Percentiles rank a stretch among this genome's conserved stretches.
Conservation (phyloP, 2,113 vertebrate genomes). For the Neofelis nebulosa region DNA sequence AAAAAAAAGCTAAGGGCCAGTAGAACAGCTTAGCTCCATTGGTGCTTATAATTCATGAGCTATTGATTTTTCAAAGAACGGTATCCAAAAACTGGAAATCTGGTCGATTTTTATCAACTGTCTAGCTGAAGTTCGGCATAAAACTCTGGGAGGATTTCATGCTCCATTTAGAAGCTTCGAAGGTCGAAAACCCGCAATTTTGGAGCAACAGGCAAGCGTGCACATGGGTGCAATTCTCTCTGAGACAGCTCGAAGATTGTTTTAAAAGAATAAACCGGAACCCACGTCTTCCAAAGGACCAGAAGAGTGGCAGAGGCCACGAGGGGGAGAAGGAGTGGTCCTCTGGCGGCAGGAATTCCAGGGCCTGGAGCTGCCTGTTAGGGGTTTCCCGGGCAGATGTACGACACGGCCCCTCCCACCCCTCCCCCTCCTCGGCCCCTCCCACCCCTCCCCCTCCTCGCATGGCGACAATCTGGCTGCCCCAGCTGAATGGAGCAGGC, state of each 20-base stretch:
- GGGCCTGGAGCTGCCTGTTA: constrained; percentile 79
- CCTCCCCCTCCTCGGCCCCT: constrained; percentile 35
- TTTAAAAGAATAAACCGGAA: constrained; percentile 77
- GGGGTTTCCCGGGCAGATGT: constrained; percentile 81
- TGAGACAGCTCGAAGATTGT: background rate
- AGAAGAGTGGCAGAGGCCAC: constrained; percentile 41
- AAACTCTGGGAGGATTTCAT: background rate
- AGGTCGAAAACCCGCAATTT: background rate
- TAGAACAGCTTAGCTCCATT: background rate
- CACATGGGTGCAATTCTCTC: background rate
- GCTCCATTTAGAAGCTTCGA: background rate
- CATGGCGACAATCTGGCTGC: constrained; percentile 89
- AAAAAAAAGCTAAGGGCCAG: background rate
- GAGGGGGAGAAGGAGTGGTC: constrained; percentile 72
- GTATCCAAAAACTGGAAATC: background rate
- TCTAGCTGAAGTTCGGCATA: background rate
- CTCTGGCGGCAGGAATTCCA: constrained; percentile 85
- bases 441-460: constrained; percentile 67
- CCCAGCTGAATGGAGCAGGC: constrained; percentile 90
- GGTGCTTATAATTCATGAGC: background rate
- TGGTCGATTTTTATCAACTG: background rate
- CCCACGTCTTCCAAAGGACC: constrained; percentile 68
- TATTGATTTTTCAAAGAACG: background rate
- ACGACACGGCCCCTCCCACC: constrained; percentile 71
- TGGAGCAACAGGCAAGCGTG: background rate